These are phyloP conservation scores for Orchestia grillus DNA, from an alignment of 1,140 invertebrate species.

Conservation along the genomic window DNA sequence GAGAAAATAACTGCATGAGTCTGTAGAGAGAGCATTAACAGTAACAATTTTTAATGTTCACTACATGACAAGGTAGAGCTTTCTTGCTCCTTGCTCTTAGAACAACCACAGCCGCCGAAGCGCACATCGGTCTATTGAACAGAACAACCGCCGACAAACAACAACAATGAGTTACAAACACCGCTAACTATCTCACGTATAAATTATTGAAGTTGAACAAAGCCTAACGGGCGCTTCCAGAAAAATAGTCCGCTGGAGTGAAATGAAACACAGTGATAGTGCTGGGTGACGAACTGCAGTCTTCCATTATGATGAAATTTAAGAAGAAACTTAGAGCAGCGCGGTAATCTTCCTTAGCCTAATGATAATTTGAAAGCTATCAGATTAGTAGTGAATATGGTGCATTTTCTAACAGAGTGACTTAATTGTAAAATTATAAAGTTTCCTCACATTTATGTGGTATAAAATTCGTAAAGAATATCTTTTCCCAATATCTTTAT, in stretches of 20 bases:
- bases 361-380: neutral
- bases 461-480: neutral
- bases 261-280: too few relatives aligned
- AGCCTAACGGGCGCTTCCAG: neutral
- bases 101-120: neutral
- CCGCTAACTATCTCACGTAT: neutral
- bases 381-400: neutral
- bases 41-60: too few relatives aligned
- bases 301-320: neutral
- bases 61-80: neutral
- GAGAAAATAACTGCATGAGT: neutral
- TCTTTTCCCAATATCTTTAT: neutral
- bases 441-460: neutral
- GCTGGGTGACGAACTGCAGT: neutral
- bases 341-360: neutral
- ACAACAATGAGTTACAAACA: neutral
- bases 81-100: neutral
- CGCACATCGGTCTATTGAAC: neutral
- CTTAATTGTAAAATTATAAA: neutral
- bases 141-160: neutral
- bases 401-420: neutral
- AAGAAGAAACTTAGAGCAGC: neutral
- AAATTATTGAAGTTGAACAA: neutral
- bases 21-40: too few relatives aligned
- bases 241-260: neutral